A percentile compares a stretch with the other conserved stretches of the same genome.
Evolutionary conservation across 30 jellyfish, hydroid and myxozoan genomes (phyloP).

Genomic region (Morbakka virulenta): DNA sequence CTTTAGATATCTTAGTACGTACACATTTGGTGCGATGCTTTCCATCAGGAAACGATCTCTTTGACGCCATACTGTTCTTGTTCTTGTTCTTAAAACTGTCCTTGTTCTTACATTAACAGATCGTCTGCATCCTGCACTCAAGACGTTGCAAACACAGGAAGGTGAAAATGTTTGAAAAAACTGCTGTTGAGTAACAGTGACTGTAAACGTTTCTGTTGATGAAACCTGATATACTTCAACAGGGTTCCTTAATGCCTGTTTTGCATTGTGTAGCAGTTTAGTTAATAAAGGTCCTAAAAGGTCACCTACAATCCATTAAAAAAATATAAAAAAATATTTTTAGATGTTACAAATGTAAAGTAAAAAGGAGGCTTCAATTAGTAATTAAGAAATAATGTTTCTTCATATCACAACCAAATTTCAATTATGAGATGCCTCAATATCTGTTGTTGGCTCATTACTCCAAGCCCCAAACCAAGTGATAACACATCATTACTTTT

Average conservation of each 20-base stretch:
- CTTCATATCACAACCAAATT: no score
- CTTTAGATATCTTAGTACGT: conserved; percentile 5
- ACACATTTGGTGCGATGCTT: conserved; percentile 9
- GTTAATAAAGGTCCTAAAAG: conserved; percentile 26
- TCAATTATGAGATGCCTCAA: no score
- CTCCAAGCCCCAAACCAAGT: no score
- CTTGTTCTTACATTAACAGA: conserved; percentile 3
- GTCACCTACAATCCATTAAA: no score
- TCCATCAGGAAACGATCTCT: conserved; percentile 5
- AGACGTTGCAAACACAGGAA: conserved; percentile 9
- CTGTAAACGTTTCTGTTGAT: conserved; percentile 18
- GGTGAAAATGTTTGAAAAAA: not conserved
- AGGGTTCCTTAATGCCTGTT: conserved; percentile 20
- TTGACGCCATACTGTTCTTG: conserved; percentile 6
- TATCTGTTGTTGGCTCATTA: no score
- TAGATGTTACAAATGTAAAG: no score
- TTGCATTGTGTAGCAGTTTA: conserved; percentile 6
- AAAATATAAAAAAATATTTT: no score
- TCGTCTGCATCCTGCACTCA: conserved; percentile 17
- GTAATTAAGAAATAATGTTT: no score
- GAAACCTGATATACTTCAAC: conserved; percentile 18
- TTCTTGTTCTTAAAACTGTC: conserved; percentile 10
- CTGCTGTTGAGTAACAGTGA: conserved; percentile 14
- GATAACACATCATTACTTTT: no score
- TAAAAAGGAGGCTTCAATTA: no score